Conservation (phyloP, 1,140 invertebrate genomes). For the Trypoxylus dichotomus region DNA sequence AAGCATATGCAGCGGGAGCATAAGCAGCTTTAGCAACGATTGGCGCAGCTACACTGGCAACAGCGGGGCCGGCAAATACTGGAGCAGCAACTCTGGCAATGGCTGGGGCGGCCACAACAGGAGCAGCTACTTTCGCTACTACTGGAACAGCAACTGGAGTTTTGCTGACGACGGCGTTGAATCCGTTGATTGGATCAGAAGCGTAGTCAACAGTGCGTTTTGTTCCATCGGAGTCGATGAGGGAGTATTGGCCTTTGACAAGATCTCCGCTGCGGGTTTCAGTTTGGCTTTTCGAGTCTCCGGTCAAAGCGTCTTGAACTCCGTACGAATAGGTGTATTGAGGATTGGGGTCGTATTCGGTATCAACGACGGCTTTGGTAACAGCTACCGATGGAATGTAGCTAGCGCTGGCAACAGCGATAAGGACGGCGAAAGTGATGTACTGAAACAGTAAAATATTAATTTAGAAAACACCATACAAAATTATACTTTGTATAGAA, state of each 20-base stretch:
- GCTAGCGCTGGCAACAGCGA: conserved; percentile 44
- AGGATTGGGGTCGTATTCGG: conserved; percentile 42
- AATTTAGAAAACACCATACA: neutral
- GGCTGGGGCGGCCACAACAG: conserved; percentile 42
- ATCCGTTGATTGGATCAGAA: conserved; percentile 52
- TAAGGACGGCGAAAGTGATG: conserved; percentile 52
- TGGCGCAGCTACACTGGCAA: conserved; percentile 33
- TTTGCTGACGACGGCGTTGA: conserved; percentile 55
- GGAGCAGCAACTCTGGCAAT: conserved; percentile 46
- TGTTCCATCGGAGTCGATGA: conserved; percentile 55
- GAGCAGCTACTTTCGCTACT: conserved; percentile 44
- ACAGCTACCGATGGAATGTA: conserved; percentile 12
- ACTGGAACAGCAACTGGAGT: conserved; percentile 27
- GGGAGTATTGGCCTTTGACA: conserved; percentile 60
- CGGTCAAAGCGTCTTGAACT: conserved; percentile 67
- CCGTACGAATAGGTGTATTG: conserved; percentile 70
- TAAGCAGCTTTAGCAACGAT: conserved; percentile 14
- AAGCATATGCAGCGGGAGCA: neutral
- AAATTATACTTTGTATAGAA: too few species aligned
- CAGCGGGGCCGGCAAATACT: neutral
- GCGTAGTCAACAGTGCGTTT: conserved; percentile 56
- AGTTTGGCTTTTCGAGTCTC: conserved; percentile 67
- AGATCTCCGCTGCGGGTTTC: conserved; percentile 63
- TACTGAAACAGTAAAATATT: conserved; percentile 51
- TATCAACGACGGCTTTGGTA: conserved; percentile 28